phyloP scores from a whole-genome alignment of 2,113 vertebrate genomes.

The Salvelinus alpinus region DNA sequence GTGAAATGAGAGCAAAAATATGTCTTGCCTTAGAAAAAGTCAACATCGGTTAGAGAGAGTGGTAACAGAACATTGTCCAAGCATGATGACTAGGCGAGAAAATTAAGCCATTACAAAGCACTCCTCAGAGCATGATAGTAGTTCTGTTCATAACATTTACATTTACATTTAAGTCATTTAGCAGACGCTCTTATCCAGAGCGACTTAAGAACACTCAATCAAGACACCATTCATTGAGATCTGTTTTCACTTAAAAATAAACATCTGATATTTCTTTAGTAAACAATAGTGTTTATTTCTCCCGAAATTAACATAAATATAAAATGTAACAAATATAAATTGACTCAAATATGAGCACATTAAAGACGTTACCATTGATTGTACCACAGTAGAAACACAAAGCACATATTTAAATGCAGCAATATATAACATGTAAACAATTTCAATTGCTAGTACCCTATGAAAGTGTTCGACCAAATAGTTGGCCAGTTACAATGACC shows the following conservation, averaged over 20 bases:
- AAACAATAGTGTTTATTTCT: too few species aligned
- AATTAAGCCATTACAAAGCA: too few species aligned
- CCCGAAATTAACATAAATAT: too few species aligned
- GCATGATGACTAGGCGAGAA: too few species aligned
- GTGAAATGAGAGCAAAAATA: not conserved
- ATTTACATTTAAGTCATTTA: too few species aligned
- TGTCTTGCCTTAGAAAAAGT: not conserved
- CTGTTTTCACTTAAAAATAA: too few species aligned
- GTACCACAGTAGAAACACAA: constrained; percentile 5
- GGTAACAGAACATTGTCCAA: not conserved
- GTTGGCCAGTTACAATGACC: not conserved
- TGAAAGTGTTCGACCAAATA: not conserved
- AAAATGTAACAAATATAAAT: not conserved
- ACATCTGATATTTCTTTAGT: too few species aligned
- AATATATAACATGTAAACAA: constrained; percentile 36
- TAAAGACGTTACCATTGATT: not conserved
- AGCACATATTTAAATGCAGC: not conserved
- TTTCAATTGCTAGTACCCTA: not conserved
- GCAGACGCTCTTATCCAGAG: too few species aligned
- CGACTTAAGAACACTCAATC: too few species aligned
- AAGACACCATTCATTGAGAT: too few species aligned
- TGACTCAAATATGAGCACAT: not conserved
- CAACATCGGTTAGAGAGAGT: not conserved
- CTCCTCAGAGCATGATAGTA: too few species aligned
- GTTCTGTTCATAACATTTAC: too few species aligned